These are phyloP conservation scores for Ceriagrion tenellum DNA, from an alignment of 2,888 invertebrate genomes.

Conservation along the genomic window DNA sequence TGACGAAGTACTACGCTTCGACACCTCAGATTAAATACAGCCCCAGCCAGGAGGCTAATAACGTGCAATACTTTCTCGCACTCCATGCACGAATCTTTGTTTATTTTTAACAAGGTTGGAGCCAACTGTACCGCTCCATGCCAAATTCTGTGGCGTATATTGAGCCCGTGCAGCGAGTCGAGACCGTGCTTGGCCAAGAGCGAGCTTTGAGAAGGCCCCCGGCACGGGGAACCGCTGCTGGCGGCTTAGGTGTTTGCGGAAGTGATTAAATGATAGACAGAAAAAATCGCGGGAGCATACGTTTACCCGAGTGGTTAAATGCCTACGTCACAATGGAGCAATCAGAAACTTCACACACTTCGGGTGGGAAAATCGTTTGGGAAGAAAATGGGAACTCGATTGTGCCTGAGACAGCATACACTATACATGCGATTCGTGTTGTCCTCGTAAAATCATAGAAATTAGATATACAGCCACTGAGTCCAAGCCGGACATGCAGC, in stretches of 20 bases:
- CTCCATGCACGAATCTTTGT: background rate
- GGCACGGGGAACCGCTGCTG: background rate
- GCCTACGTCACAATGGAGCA: background rate
- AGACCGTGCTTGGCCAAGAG: background rate
- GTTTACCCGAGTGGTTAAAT: background rate
- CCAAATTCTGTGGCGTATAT: conserved; percentile 27
- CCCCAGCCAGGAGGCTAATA: background rate
- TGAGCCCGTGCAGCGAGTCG: background rate
- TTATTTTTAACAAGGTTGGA: background rate
- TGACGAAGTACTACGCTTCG: background rate
- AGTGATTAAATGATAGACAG: background rate
- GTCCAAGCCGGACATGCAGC: no score
- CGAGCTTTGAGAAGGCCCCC: background rate
- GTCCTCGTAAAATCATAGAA: no score
- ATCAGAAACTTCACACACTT: background rate
- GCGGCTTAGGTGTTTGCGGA: background rate
- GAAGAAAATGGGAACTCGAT: no score
- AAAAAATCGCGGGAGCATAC: background rate
- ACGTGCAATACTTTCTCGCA: background rate
- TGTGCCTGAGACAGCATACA: no score
- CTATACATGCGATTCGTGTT: no score
- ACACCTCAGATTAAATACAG: background rate
- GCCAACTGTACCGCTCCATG: background rate
- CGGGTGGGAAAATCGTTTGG: background rate
- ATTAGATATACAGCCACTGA: no score